Conservation (phyloP, 2,888 invertebrate genomes). For the Ennomos fuscantarius region DNA sequence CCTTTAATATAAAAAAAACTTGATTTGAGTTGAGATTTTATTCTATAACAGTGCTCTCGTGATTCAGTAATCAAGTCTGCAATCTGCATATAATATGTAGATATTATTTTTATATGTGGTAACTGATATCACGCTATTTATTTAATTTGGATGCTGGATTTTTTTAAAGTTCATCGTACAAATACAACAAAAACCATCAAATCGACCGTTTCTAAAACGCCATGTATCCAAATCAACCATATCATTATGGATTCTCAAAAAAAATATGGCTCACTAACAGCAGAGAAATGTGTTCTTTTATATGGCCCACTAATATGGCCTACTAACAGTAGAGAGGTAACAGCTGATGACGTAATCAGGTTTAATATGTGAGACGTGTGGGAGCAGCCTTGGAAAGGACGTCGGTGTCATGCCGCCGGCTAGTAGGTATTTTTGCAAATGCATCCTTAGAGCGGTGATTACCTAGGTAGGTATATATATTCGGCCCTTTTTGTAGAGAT, state of each 20-base stretch:
- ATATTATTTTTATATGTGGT: too few relatives aligned
- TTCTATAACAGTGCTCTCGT: too few relatives aligned
- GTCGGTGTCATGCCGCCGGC: constrained; percentile 22
- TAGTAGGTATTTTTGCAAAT: neutral
- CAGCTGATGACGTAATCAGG: constrained; percentile 20
- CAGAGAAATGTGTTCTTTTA: constrained; percentile 15
- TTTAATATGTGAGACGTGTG: constrained; percentile 31
- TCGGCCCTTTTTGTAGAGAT: too few relatives aligned
- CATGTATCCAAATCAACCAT: constrained; percentile 2
- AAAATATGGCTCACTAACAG: constrained; percentile 21
- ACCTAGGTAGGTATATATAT: too few relatives aligned
- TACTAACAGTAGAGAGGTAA: constrained; percentile 23
- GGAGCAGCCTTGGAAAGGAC: constrained; percentile 37
- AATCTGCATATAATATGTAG: too few relatives aligned
- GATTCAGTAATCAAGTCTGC: too few relatives aligned
- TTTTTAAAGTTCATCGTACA: too few relatives aligned
- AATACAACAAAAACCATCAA: neutral
- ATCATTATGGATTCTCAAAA: constrained; percentile 16
- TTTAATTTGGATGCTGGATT: too few relatives aligned
- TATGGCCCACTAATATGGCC: constrained; percentile 13
- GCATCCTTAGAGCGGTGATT: neutral
- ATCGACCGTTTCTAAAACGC: constrained; percentile 12
- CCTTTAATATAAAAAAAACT: too few relatives aligned
- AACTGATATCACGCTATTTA: too few relatives aligned
- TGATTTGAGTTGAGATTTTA: too few relatives aligned